Conservation (phyloP, 2,888 invertebrate genomes). For the Chesias legatella region DNA sequence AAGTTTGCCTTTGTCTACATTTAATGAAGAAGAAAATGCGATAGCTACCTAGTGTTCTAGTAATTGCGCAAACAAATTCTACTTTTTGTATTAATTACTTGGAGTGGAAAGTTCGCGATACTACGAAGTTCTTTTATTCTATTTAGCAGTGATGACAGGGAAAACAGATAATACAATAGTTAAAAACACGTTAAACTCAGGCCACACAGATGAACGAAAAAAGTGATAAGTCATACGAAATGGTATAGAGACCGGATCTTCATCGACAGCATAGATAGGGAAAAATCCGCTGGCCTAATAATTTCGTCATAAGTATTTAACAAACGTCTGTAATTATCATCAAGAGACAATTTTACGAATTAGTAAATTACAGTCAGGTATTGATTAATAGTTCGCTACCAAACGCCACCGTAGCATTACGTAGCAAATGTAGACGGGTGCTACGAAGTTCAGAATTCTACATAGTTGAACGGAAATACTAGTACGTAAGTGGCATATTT, state of each 20-base stretch:
- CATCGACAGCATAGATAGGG: too few species aligned
- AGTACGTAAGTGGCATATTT: too few species aligned
- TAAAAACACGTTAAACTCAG: constrained; percentile 5
- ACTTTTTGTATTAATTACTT: constrained; percentile 57
- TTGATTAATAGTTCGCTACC: too few species aligned
- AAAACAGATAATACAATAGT: background rate
- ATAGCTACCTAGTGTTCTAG: constrained; percentile 45
- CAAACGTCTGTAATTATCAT: too few species aligned
- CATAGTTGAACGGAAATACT: too few species aligned
- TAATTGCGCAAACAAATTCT: constrained; percentile 64
- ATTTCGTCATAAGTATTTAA: too few species aligned
- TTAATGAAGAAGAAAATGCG: constrained; percentile 68
- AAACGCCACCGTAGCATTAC: constrained; percentile 17
- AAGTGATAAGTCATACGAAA: too few species aligned
- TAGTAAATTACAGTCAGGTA: too few species aligned
- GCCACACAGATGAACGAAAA: background rate
- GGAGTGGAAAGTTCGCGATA: constrained; percentile 48
- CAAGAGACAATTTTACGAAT: too few species aligned
- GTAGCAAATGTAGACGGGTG: constrained; percentile 21
- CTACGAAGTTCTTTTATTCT: constrained; percentile 36
- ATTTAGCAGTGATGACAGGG: constrained; percentile 1
- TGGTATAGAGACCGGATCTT: too few species aligned
- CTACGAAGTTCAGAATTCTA: constrained; percentile 15
- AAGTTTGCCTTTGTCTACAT: constrained; percentile 69
- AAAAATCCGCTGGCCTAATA: too few species aligned